Percentiles rank a stretch among this genome's conserved stretches.
Conservation (phyloP, 2,113 vertebrate genomes). For the Lagopus muta region DNA sequence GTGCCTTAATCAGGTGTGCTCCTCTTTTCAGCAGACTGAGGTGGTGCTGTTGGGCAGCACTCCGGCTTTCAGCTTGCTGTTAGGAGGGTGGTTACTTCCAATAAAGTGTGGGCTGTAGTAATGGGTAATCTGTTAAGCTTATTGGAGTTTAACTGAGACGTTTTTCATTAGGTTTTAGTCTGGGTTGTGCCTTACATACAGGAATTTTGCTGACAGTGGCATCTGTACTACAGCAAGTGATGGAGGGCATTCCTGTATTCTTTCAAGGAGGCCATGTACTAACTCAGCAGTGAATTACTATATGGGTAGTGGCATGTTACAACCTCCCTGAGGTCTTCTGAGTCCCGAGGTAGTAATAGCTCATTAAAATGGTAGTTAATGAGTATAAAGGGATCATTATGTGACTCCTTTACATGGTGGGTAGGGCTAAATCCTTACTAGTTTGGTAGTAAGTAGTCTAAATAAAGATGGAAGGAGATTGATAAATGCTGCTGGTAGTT, state of each 20-base stretch:
- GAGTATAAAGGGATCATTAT: constrained; percentile 69
- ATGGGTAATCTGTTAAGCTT: neutral
- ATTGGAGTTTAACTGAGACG: neutral
- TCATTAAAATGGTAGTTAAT: constrained; percentile 74
- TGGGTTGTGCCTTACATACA: neutral
- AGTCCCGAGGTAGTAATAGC: constrained; percentile 71
- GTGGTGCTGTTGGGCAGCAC: neutral
- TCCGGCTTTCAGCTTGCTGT: neutral
- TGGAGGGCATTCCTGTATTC: constrained; percentile 58
- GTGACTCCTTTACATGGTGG: neutral
- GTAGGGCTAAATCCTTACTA: constrained; percentile 58
- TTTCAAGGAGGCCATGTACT: constrained; percentile 69
- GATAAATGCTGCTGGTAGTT: neutral
- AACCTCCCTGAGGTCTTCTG: constrained; percentile 68
- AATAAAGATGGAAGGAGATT: constrained; percentile 23
- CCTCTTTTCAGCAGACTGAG: neutral
- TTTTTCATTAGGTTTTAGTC: neutral
- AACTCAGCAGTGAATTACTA: constrained; percentile 69
- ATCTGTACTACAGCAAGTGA: neutral
- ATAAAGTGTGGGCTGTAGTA: neutral
- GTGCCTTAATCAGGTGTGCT: neutral
- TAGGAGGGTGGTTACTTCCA: neutral
- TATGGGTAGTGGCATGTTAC: constrained; percentile 73
- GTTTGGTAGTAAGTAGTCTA: constrained; percentile 30
- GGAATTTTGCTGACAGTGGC: constrained; percentile 46